A percentile compares a stretch with the other conserved stretches of the same genome.
Evolutionary conservation across 1,140 invertebrate species (phyloP).

Genomic region (Zaprionus ornatus): DNA sequence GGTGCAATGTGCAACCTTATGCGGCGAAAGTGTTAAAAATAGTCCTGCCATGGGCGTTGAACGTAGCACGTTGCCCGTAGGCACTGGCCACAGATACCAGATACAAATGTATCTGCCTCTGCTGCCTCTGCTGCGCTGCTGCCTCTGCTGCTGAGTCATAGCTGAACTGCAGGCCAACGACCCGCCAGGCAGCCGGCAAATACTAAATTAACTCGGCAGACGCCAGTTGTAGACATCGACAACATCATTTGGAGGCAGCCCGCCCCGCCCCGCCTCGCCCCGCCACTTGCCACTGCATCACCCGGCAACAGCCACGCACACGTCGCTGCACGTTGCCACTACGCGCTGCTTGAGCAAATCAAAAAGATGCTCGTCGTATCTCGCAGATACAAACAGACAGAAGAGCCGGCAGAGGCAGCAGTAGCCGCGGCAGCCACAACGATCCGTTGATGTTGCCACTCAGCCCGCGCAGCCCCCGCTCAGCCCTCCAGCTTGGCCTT

Average conservation of each 20-base stretch:
- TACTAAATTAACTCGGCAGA: conserved; percentile 56
- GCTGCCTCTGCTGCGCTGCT: too few species aligned
- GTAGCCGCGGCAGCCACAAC: neutral
- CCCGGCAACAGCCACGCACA: conserved; percentile 12
- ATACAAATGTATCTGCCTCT: conserved; percentile 1
- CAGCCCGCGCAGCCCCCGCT: too few species aligned
- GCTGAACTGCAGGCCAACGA: conserved; percentile 69
- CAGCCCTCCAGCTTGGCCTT: conserved; percentile 34
- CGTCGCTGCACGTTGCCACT: conserved; percentile 16
- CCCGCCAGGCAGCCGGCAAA: conserved; percentile 38
- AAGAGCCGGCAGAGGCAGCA: neutral
- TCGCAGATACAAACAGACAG: neutral
- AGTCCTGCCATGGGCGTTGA: conserved; percentile 57
- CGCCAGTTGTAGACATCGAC: conserved; percentile 57
- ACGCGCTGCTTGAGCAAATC: conserved; percentile 14
- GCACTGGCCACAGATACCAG: conserved; percentile 32
- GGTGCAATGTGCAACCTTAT: conserved; percentile 61
- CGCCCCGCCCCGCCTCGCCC: too few species aligned
- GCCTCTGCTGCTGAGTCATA: conserved; percentile 33
- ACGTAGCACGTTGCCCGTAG: conserved; percentile 33
- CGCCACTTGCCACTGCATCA: too few species aligned
- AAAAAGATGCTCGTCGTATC: conserved; percentile 36
- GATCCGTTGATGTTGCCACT: conserved; percentile 21
- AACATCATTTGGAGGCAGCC: conserved; percentile 60
- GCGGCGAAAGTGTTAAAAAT: conserved; percentile 76